A percentile compares a stretch with the other conserved stretches of the same genome.
Evolutionary conservation across 1,140 invertebrate species (phyloP).

Genomic region (Odontomachus brunneus): DNA sequence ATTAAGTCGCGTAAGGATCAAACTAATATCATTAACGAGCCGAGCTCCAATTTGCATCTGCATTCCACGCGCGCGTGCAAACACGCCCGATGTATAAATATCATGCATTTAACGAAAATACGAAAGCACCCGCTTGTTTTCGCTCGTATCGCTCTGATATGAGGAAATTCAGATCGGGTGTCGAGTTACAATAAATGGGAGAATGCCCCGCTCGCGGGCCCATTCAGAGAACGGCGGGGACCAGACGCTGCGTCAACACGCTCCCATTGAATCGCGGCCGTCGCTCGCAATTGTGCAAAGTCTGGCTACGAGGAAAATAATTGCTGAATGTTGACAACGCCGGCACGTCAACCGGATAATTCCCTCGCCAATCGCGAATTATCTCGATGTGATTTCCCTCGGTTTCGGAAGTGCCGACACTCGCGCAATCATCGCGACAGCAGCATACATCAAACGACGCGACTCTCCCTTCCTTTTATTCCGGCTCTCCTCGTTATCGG

Average conservation of each 20-base stretch:
- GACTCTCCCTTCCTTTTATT: not conserved
- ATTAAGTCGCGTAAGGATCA: slow-evolving; percentile 38
- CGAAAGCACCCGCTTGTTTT: slow-evolving; percentile 7
- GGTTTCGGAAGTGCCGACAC: not conserved
- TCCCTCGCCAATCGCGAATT: not conserved
- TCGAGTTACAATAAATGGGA: not conserved
- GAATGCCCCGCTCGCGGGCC: not conserved
- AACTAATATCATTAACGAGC: slow-evolving; percentile 47
- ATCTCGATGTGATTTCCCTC: slow-evolving; percentile 7
- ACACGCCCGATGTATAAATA: slow-evolving; percentile 1
- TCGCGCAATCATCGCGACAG: not conserved
- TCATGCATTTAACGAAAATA: slow-evolving; percentile 29
- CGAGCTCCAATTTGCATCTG: slow-evolving; percentile 20
- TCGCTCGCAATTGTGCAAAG: slow-evolving; percentile 75
- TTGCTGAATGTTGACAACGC: slow-evolving; percentile 60
- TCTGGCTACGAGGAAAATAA: slow-evolving; percentile 69
- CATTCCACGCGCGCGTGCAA: slow-evolving; percentile 15
- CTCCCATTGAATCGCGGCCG: slow-evolving; percentile 12
- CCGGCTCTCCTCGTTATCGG: not conserved
- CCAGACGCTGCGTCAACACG: slow-evolving; percentile 31
- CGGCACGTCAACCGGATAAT: slow-evolving; percentile 1
- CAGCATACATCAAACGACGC: not conserved
- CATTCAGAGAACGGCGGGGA: not conserved
- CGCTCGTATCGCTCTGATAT: not conserved
- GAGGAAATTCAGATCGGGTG: not conserved